Percentiles rank a stretch among this genome's conserved stretches.
Conservation (phyloP, 2,888 invertebrate species). For the Pteria penguin region DNA sequence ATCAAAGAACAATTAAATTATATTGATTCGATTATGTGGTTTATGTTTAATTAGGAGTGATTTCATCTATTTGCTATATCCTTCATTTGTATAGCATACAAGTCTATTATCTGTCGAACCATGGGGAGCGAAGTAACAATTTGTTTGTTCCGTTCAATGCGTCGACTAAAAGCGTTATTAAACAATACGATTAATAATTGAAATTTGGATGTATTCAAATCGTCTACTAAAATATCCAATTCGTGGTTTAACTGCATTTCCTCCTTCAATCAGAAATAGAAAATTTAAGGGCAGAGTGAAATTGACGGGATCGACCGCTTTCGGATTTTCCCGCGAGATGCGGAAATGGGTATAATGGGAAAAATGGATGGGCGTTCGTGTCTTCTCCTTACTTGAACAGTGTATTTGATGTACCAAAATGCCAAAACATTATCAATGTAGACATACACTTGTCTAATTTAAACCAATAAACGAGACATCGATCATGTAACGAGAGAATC, state of each 20-base stretch:
- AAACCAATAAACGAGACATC: too few relatives aligned
- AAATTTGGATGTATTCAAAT: constrained; percentile 28
- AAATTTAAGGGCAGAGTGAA: constrained; percentile 8
- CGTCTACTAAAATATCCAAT: constrained; percentile 26
- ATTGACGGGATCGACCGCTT: neutral
- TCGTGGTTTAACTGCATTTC: constrained; percentile 22
- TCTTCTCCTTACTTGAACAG: neutral
- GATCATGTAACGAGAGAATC: too few relatives aligned
- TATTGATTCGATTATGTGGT: constrained; percentile 30
- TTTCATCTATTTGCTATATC: constrained; percentile 16
- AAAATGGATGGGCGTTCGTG: constrained; percentile 1
- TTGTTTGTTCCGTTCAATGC: constrained; percentile 21
- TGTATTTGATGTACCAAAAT: neutral
- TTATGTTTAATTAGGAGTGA: constrained; percentile 29
- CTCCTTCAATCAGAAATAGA: constrained; percentile 24
- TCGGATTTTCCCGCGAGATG: constrained; percentile 15
- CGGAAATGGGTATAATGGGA: constrained; percentile 3
- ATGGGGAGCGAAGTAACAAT: neutral
- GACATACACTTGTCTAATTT: neutral
- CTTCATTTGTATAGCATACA: neutral
- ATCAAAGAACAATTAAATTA: constrained; percentile 15
- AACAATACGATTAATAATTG: constrained; percentile 21
- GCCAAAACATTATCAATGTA: neutral
- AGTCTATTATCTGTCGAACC: neutral
- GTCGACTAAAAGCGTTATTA: constrained; percentile 11